A percentile compares a stretch with the other conserved stretches of the same genome.
Evolutionary conservation across 2,797 vertebrate species (phyloP).

Genomic region (Gallinago solitaria): DNA sequence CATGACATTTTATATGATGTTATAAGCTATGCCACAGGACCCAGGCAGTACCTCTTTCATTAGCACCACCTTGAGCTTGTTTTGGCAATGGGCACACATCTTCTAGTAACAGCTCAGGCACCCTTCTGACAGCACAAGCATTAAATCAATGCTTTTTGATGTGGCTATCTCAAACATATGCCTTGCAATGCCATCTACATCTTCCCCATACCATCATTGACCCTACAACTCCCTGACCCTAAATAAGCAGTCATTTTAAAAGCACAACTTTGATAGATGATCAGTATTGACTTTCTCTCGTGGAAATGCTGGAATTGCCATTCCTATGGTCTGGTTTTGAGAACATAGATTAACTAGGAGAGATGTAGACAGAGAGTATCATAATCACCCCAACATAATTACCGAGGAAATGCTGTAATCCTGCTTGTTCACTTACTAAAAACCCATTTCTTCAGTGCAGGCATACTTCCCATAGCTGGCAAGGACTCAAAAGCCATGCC

Average conservation of each 20-base stretch:
- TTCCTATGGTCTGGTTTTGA: background rate
- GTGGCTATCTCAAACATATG: background rate
- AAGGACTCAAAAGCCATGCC: background rate
- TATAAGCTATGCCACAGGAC: background rate
- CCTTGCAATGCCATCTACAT: background rate
- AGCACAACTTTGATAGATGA: background rate
- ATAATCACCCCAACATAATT: background rate
- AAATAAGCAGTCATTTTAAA: background rate
- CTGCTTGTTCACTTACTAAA: background rate
- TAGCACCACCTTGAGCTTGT: background rate
- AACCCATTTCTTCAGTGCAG: background rate
- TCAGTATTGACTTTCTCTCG: background rate
- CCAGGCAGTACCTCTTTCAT: background rate
- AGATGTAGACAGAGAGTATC: background rate
- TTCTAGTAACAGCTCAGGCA: background rate
- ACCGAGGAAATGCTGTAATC: background rate
- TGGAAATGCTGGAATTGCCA: background rate
- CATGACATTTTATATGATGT: background rate
- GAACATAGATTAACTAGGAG: background rate
- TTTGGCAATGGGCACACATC: background rate
- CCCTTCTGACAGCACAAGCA: background rate
- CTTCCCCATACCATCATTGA: fast-evolving
- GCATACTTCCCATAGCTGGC: background rate
- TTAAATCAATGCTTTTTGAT: background rate
- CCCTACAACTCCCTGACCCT: background rate